Conservation (phyloP, 2,797 vertebrate species). For the Clamator glandarius region DNA sequence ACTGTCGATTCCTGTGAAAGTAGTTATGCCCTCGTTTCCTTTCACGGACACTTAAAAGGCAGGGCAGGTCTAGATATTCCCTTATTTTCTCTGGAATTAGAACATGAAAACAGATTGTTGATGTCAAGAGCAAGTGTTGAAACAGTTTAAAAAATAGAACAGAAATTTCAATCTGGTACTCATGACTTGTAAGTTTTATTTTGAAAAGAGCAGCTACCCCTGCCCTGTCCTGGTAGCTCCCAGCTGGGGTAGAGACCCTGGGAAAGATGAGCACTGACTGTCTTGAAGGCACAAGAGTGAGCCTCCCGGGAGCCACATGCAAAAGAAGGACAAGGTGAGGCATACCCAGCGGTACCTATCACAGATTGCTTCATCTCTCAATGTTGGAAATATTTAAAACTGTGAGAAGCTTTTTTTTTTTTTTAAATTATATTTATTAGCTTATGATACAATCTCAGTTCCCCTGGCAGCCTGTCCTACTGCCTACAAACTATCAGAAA, state of each 20-base stretch:
- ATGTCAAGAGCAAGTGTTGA: neutral
- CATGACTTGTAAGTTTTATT: neutral
- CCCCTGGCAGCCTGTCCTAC: neutral
- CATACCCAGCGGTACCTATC: neutral
- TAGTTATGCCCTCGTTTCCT: neutral
- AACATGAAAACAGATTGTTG: neutral
- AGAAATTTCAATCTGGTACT: neutral
- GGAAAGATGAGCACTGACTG: neutral
- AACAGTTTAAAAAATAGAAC: neutral
- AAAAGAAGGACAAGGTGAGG: constrained; percentile 7
- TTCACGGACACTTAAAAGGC: neutral
- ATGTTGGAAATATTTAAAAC: neutral
- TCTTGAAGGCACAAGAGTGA: neutral
- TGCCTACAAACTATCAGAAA: constrained; percentile 24
- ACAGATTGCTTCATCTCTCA: neutral
- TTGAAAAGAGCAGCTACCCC: neutral
- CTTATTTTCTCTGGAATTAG: neutral
- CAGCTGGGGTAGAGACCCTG: neutral
- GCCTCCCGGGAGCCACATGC: neutral
- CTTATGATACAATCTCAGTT: constrained; percentile 1
- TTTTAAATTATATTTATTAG: constrained; percentile 13
- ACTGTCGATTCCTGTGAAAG: neutral
- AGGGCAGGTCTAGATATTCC: neutral
- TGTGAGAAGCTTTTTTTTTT: neutral
- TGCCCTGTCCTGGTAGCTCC: neutral